These are phyloP conservation scores for Planiliza haematocheilus DNA, from an alignment of 2,113 vertebrate species.

Conservation along the genomic window DNA sequence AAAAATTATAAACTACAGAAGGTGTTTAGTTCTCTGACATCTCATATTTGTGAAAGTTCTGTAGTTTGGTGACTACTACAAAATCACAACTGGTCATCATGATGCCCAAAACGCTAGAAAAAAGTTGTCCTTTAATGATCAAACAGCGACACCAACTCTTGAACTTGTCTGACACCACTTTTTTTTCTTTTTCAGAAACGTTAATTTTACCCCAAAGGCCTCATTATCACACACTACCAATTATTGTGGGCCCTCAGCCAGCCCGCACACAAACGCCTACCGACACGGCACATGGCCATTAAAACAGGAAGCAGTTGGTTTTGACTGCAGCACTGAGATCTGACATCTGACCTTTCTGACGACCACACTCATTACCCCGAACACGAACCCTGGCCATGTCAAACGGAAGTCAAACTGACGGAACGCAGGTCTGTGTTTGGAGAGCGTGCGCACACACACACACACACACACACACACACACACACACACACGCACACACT, in stretches of 20 bases:
- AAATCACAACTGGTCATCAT: not conserved
- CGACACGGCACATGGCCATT: conserved; percentile 36
- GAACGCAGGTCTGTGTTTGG: conserved; percentile 38
- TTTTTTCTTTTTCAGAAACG: not conserved
- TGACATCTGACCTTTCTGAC: conserved; percentile 65
- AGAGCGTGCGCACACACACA: conserved; percentile 3
- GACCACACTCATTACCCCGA: conserved; percentile 46
- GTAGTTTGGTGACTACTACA: not conserved
- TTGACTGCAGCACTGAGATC: conserved; percentile 30
- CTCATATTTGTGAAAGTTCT: not conserved
- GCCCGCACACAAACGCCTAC: conserved; percentile 29
- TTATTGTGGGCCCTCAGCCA: conserved; percentile 21
- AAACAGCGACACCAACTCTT: not conserved
- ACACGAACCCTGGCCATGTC: conserved; percentile 47
- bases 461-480: conserved; percentile 7
- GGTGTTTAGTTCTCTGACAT: not conserved
- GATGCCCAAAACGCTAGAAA: not conserved
- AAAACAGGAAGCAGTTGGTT: conserved; percentile 59
- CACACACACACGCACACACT: conserved; percentile 4
- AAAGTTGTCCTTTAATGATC: not conserved
- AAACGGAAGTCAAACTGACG: conserved; percentile 53
- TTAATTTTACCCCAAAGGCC: conserved; percentile 5
- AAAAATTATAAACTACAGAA: too few relatives aligned
- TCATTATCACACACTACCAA: conserved; percentile 36
- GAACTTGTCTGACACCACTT: not conserved